Percentiles rank a stretch among this genome's conserved stretches.
These are phyloP conservation scores for Sepioteuthis lessoniana DNA, from an alignment of 2,888 invertebrate species.

Conservation along the genomic window DNA sequence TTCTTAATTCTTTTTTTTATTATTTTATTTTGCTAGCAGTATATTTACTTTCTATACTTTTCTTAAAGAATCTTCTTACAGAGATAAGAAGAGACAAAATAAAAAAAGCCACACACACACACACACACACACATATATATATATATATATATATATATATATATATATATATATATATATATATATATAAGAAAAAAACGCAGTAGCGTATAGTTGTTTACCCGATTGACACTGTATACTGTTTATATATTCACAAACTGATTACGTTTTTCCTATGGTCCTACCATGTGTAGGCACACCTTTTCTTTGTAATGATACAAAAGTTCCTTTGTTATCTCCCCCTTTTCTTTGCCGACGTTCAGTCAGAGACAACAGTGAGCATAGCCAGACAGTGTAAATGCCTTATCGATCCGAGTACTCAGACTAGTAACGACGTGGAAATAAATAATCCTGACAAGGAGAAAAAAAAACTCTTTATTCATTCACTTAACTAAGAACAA, in stretches of 20 bases:
- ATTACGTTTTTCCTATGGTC: not conserved
- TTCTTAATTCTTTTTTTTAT: not conserved
- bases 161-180: no score
- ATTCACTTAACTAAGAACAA: not conserved
- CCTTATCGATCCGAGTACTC: not conserved
- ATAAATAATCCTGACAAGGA: not conserved
- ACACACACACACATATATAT: no score
- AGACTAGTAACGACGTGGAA: conserved; percentile 9
- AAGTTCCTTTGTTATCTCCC: not conserved
- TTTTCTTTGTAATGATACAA: not conserved
- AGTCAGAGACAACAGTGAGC: not conserved
- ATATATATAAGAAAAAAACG: not conserved
- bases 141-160: no score
- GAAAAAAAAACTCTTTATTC: not conserved
- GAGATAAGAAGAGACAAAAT: not conserved
- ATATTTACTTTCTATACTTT: not conserved
- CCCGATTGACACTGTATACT: not conserved
- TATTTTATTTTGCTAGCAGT: not conserved
- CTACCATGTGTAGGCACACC: not conserved
- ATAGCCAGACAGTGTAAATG: not conserved
- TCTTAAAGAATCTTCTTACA: not conserved
- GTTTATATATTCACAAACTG: not conserved
- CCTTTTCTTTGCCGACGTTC: not conserved
- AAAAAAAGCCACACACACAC: not conserved
- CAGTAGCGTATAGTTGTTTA: not conserved